These are phyloP conservation scores for Tichodroma muraria DNA, from an alignment of 2,113 vertebrate species.

Conservation along the genomic window DNA sequence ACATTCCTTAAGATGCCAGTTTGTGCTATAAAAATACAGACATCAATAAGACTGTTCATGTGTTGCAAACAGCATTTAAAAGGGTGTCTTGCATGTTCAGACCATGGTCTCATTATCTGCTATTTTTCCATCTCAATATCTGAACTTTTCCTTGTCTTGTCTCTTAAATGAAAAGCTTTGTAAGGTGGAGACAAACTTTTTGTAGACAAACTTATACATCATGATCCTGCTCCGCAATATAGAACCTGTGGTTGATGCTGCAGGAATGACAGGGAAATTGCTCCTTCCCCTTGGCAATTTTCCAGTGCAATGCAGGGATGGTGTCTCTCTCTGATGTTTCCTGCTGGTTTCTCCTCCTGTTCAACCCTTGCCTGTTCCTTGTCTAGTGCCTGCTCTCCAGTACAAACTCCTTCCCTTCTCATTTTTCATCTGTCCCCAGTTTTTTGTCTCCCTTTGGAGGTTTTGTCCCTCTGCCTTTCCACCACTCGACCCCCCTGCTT, in stretches of 20 bases:
- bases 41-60: neutral
- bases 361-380: neutral
- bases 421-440: neutral
- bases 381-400: rapidly evolving
- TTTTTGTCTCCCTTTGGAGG: neutral
- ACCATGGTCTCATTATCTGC: neutral
- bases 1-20: neutral
- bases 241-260: neutral
- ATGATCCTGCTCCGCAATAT: neutral
- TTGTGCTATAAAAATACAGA: neutral
- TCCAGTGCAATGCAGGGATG: neutral
- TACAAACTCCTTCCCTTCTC: neutral
- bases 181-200: neutral
- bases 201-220: neutral
- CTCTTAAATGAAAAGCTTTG: neutral
- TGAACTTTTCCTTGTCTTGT: neutral
- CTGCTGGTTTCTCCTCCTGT: neutral
- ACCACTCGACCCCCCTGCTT: neutral
- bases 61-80: neutral
- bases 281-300: neutral
- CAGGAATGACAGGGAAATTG: neutral
- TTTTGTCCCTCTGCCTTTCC: neutral
- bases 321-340: neutral
- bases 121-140: neutral
- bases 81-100: neutral